Evolutionary conservation across 2,797 vertebrate genomes (phyloP).

Genomic region (Balearica regulorum): DNA sequence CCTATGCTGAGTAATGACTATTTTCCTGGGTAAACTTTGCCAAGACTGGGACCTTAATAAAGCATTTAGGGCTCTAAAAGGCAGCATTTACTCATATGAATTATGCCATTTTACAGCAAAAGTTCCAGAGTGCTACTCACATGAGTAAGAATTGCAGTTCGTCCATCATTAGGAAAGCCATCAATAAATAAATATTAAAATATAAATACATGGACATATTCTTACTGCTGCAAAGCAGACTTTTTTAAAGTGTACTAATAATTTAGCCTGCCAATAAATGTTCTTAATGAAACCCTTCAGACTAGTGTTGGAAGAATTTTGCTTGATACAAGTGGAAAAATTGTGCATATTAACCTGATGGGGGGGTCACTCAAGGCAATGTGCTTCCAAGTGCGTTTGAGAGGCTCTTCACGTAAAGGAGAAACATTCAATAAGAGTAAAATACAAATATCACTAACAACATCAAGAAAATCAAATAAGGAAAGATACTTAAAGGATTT

Average conservation of each 20-base stretch:
- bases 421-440: neutral
- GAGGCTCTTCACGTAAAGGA: neutral
- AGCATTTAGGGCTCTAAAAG: slow-evolving; percentile 32
- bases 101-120: slow-evolving; percentile 13
- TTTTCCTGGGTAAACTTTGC: slow-evolving; percentile 36
- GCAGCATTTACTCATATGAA: slow-evolving; percentile 50
- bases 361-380: slow-evolving; percentile 4
- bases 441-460: neutral
- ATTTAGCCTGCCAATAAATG: slow-evolving; percentile 24
- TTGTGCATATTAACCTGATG: neutral
- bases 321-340: slow-evolving; percentile 36
- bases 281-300: slow-evolving; percentile 52
- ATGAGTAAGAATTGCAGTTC: slow-evolving; percentile 28
- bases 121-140: neutral
- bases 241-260: slow-evolving; percentile 17
- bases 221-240: neutral
- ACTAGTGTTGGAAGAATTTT: neutral
- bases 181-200: slow-evolving; percentile 36
- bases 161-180: slow-evolving; percentile 21
- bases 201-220: neutral
- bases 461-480: neutral
- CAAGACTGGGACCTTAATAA: neutral
- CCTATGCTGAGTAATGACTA: neutral
- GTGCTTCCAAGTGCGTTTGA: neutral
- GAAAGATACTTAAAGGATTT: neutral